Evolutionary conservation across 2,113 vertebrate genomes (phyloP), one percentile per base, ranked within the genome.

Genomic region (Cettia cetti): DNA sequence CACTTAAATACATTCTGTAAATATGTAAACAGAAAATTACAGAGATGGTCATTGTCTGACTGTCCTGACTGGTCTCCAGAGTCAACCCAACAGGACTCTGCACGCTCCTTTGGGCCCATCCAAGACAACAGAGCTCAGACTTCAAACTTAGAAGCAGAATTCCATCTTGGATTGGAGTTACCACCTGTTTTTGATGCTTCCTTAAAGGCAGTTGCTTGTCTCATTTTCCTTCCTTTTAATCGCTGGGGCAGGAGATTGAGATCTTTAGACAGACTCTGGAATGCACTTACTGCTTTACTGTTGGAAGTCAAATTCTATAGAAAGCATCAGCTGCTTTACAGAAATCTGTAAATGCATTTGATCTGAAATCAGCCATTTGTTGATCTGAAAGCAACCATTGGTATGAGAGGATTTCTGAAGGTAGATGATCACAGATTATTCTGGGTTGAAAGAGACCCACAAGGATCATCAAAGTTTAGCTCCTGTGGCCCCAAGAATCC

Each of bases 1-100:
- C 94, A 45, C 89, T 89, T 22, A 91, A 94, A 80, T 86, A 83
- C 24, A 0, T 71, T 90, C 86, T 83, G 82, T 92, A 91, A 89
- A 70, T 92, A 78, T 6, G 24, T 90, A 83, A 89, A 89, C 86
- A 95, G 92, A 93, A 92, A 77, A 92, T 96, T 95, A 90, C 71
- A 70, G 94, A 78, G 89, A 15, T 91, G 95, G 76, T 90, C 95
- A 78, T 13, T 94, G 92, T 86, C 92, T 31, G 2, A 93, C 92
- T 93, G 94, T 97, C 86, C 92, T 86, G 82, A 86, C 28, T 42
- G 11, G 86, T 86, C 92, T 95, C 60, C 47, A 28, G 65, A 93
- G 88, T 35, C 63, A 75, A 37, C 60, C 72, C 31, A 37, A 0
- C 95, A 96, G 94, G 92, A 93, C 76, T 66, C 24, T 0, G 86